These are phyloP conservation scores for Sigmodon hispidus DNA, from an alignment of 2,113 vertebrate species.

Conservation along the genomic window DNA sequence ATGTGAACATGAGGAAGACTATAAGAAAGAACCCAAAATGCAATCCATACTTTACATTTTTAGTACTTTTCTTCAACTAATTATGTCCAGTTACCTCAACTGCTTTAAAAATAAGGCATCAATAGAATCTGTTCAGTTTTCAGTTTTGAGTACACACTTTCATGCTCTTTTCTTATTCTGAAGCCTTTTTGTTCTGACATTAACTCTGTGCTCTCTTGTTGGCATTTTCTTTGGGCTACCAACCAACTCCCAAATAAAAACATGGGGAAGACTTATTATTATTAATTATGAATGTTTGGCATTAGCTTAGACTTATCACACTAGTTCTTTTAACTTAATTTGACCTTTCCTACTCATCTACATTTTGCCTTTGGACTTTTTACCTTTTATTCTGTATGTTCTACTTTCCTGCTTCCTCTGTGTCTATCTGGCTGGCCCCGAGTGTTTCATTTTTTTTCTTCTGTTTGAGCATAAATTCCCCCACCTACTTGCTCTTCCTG, in stretches of 20 bases:
- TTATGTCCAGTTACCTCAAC: neutral
- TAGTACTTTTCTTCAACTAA: neutral
- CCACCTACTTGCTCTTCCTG: neutral
- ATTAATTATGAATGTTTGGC: neutral
- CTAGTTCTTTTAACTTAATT: neutral
- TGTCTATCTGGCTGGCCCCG: neutral
- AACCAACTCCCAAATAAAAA: neutral
- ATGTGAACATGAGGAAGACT: neutral
- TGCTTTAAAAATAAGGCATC: constrained; percentile 26
- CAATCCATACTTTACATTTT: neutral
- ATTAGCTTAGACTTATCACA: neutral
- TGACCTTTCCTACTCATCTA: neutral
- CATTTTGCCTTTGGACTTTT: neutral
- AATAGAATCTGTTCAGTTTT: neutral
- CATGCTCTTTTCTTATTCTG: neutral
- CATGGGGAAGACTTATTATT: neutral
- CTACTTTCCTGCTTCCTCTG: neutral
- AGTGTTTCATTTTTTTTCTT: neutral
- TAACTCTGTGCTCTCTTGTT: neutral
- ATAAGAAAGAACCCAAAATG: neutral
- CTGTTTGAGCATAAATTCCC: neutral
- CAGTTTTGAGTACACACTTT: neutral
- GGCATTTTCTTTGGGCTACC: neutral
- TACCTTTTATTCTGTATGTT: neutral
- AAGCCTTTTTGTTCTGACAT: neutral